A percentile compares a stretch with the other conserved stretches of the same genome.
Evolutionary conservation across 2,888 invertebrate species (phyloP).

Genomic region (Teleogryllus oceanicus): DNA sequence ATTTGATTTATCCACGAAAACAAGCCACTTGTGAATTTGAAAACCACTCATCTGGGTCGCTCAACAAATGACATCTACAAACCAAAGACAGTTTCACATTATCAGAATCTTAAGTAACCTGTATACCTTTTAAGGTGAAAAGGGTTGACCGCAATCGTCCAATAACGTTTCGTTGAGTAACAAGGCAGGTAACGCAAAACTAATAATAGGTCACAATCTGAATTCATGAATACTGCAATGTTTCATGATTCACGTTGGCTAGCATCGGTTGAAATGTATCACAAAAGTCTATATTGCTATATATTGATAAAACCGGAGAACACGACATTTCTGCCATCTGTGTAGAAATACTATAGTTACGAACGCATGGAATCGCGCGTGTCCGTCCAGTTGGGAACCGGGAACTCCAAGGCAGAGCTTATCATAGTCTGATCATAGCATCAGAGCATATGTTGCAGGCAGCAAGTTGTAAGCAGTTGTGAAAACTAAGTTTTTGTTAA

Average conservation of each 20-base stretch:
- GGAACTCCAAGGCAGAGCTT: too few relatives aligned
- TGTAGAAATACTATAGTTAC: background rate
- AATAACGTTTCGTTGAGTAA: background rate
- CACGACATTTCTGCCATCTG: slow-evolving; percentile 18
- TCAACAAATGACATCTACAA: background rate
- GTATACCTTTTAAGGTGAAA: background rate
- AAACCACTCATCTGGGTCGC: background rate
- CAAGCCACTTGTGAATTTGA: background rate
- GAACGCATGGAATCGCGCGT: background rate
- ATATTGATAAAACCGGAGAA: slow-evolving; percentile 4
- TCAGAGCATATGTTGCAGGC: too few relatives aligned
- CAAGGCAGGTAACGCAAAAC: background rate
- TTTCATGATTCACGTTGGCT: background rate
- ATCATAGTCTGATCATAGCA: too few relatives aligned
- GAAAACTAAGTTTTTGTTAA: too few relatives aligned
- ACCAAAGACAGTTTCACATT: background rate
- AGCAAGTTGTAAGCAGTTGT: too few relatives aligned
- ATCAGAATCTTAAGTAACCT: background rate
- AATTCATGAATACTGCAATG: background rate
- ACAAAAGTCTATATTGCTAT: background rate
- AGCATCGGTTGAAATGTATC: too few relatives aligned
- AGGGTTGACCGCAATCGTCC: background rate
- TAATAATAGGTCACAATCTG: too few relatives aligned
- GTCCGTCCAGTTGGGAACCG: background rate
- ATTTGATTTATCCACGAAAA: background rate